Conservation (phyloP, 2,797 vertebrate species). For the Ciconia nigra region DNA sequence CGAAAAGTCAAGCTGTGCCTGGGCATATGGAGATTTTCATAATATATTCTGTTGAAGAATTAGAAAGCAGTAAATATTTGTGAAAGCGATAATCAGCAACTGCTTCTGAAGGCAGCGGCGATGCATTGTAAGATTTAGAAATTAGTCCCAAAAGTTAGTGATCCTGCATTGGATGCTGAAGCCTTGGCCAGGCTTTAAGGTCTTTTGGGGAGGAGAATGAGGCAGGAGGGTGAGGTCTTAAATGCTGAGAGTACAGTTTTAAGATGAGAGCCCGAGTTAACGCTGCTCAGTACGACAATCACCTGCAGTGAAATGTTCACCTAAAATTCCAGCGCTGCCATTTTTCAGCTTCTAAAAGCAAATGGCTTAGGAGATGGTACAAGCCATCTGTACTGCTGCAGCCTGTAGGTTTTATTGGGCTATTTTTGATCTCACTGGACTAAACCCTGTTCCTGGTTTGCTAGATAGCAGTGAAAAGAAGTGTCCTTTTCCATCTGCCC, state of each 20-base stretch:
- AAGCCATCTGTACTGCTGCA: slow-evolving; percentile 26
- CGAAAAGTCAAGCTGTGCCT: neutral
- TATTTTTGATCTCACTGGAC: slow-evolving; percentile 29
- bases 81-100: neutral
- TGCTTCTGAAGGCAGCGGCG: neutral
- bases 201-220: neutral
- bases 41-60: slow-evolving; percentile 9
- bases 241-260: neutral
- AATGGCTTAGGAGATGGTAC: slow-evolving; percentile 13
- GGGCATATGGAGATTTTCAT: slow-evolving; percentile 5
- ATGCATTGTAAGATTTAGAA: neutral
- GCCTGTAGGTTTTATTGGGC: slow-evolving; percentile 2
- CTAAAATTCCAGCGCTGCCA: neutral
- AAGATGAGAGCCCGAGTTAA: neutral
- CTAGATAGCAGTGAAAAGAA: slow-evolving; percentile 4
- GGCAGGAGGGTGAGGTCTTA: neutral
- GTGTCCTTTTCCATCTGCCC: slow-evolving; percentile 23
- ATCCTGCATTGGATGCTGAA: neutral
- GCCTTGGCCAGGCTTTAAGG: neutral
- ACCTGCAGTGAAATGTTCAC: slow-evolving; percentile 4
- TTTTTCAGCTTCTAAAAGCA: slow-evolving; percentile 36
- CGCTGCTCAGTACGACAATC: neutral
- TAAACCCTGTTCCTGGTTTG: neutral
- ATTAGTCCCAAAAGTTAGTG: neutral
- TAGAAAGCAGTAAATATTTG: slow-evolving; percentile 54